Conservation (phyloP, 1,140 invertebrate genomes). For the Maconellicoccus hirsutus region DNA sequence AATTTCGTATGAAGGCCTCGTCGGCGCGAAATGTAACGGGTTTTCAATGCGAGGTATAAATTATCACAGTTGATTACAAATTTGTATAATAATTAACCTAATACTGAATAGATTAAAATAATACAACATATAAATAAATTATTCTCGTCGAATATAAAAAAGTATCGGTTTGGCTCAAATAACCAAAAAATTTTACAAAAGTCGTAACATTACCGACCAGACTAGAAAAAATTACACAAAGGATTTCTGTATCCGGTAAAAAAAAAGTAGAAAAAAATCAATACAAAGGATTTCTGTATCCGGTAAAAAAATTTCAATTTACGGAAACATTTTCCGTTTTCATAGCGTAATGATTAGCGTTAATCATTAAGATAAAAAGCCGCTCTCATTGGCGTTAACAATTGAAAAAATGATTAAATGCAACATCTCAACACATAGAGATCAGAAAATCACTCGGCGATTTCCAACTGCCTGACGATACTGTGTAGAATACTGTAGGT, state of each 20-base stretch:
- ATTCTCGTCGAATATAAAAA: neutral
- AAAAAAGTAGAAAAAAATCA: neutral
- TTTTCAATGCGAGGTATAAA: no score
- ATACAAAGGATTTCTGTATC: no score
- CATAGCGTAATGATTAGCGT: neutral
- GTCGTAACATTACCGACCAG: no score
- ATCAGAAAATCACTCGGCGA: neutral
- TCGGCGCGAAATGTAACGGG: no score
- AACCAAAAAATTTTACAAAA: no score
- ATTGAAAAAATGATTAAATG: neutral
- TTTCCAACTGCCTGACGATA: neutral
- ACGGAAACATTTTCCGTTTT: no score
- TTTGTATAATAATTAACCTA: no score
- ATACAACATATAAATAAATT: neutral
- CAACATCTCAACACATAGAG: neutral
- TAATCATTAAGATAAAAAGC: no score
- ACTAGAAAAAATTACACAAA: neutral
- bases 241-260: slow-evolving; percentile 8
- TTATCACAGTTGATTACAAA: no score
- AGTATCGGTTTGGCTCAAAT: no score
- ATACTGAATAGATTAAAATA: neutral
- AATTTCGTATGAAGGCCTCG: no score
- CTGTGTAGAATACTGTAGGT: neutral
- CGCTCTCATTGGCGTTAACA: neutral
- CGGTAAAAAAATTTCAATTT: neutral